These are phyloP conservation scores for Tenthredo amoena DNA, from an alignment of 2,888 invertebrate genomes.

Conservation along the genomic window DNA sequence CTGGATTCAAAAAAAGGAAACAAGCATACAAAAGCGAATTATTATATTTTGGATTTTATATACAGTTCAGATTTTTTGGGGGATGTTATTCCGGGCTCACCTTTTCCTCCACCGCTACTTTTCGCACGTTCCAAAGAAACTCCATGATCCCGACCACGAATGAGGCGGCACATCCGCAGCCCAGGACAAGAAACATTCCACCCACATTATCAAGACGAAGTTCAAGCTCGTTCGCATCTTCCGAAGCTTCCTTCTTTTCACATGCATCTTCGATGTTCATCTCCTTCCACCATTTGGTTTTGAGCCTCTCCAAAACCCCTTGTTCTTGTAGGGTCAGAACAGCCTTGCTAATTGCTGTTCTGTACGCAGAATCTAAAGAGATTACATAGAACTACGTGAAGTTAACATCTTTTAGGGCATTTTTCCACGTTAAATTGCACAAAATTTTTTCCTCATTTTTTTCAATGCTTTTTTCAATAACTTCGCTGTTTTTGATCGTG, in stretches of 20 bases:
- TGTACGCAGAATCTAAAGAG: slow-evolving; percentile 85
- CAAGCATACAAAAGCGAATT: background rate
- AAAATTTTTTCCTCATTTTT: background rate
- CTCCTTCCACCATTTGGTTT: slow-evolving; percentile 95
- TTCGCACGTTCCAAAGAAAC: slow-evolving; percentile 91
- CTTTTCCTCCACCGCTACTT: slow-evolving; percentile 88
- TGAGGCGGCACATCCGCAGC: slow-evolving; percentile 86
- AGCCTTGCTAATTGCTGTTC: slow-evolving; percentile 91
- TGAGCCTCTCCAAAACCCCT: slow-evolving; percentile 89
- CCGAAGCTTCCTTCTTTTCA: slow-evolving; percentile 71
- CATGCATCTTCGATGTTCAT: slow-evolving; percentile 80
- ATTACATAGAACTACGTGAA: slow-evolving; percentile 34
- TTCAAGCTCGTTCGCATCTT: slow-evolving; percentile 79
- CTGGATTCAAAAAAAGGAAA: slow-evolving; percentile 67
- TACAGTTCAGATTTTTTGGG: background rate
- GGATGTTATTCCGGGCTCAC: slow-evolving; percentile 76
- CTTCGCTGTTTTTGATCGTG: background rate
- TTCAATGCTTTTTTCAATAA: background rate
- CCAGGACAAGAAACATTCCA: slow-evolving; percentile 93
- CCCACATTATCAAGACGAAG: slow-evolving; percentile 93
- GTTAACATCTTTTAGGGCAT: background rate
- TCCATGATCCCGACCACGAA: slow-evolving; percentile 89
- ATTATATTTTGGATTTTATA: background rate
- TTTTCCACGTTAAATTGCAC: background rate
- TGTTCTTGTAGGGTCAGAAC: slow-evolving; percentile 95